phyloP scores from a whole-genome alignment of 2,113 vertebrate species.

The Gambusia holbrooki region DNA sequence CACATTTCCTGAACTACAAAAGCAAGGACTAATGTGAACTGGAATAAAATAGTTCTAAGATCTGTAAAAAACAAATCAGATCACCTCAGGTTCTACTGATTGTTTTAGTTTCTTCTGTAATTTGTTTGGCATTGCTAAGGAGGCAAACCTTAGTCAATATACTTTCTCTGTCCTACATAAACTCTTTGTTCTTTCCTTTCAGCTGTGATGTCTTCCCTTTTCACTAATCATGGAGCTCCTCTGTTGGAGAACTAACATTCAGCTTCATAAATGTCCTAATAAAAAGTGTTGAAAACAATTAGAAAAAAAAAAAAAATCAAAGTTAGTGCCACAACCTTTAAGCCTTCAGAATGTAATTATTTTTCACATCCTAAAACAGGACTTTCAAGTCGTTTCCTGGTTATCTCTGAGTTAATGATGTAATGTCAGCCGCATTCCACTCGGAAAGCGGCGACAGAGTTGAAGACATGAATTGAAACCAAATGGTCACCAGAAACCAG shows the following conservation, averaged over 20 bases:
- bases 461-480: slow-evolving; percentile 16
- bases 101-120: background rate
- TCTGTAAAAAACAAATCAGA: background rate
- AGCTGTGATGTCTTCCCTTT: too few relatives aligned
- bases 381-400: background rate
- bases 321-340: too few relatives aligned
- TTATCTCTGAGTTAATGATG: slow-evolving; percentile 10
- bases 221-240: too few relatives aligned
- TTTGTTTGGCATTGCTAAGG: background rate
- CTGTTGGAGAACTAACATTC: too few relatives aligned
- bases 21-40: background rate
- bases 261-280: too few relatives aligned
- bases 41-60: background rate
- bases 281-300: too few relatives aligned
- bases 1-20: background rate
- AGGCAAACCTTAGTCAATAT: background rate
- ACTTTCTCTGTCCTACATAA: too few relatives aligned
- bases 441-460: slow-evolving; percentile 3
- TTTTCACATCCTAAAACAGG: background rate
- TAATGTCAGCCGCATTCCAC: slow-evolving; percentile 5
- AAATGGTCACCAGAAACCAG: slow-evolving; percentile 21
- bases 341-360: too few relatives aligned
- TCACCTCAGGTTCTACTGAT: too few relatives aligned
- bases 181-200: too few relatives aligned
- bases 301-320: too few relatives aligned